phyloP scores from a whole-genome alignment of 2,888 invertebrate species.

The Xestia xanthographa region DNA sequence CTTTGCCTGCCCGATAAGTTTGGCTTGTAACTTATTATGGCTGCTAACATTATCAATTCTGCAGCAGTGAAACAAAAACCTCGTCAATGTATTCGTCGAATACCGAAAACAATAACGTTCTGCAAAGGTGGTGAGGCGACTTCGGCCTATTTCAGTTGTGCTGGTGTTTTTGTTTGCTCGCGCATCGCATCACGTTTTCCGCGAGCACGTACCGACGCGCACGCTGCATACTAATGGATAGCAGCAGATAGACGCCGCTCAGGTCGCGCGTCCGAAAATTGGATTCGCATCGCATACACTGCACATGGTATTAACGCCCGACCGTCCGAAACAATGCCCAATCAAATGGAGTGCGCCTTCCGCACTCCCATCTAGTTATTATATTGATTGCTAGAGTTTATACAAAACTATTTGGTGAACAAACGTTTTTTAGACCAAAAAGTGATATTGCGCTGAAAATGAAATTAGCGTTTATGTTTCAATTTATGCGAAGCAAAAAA shows the following conservation, averaged over 20 bases:
- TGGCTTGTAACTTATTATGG: conserved; percentile 24
- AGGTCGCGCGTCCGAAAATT: conserved; percentile 82
- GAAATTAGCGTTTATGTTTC: conserved; percentile 33
- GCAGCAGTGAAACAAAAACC: conserved; percentile 35
- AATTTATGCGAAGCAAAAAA: conserved; percentile 28
- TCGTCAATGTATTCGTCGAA: conserved; percentile 35
- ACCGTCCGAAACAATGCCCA: conserved; percentile 84
- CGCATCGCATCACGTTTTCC: conserved; percentile 81
- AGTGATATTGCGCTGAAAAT: conserved; percentile 15
- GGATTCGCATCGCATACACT: conserved; percentile 82
- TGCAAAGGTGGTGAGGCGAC: conserved; percentile 70
- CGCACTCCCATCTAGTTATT: conserved; percentile 48
- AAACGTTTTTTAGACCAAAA: conserved; percentile 40
- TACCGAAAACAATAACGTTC: conserved; percentile 70
- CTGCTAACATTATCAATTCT: conserved; percentile 10
- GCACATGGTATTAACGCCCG: conserved; percentile 78
- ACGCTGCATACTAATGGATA: conserved; percentile 82
- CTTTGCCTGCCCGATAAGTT: conserved; percentile 34
- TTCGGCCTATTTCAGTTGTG: conserved; percentile 77
- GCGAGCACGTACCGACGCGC: conserved; percentile 78
- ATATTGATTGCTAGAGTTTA: conserved; percentile 53
- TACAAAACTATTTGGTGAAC: conserved; percentile 40
- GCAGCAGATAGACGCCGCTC: conserved; percentile 74
- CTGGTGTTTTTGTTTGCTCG: conserved; percentile 82
- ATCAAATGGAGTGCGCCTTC: conserved; percentile 80